Conservation (phyloP, 1,140 invertebrate species). For the Bradynema listronoti region DNA sequence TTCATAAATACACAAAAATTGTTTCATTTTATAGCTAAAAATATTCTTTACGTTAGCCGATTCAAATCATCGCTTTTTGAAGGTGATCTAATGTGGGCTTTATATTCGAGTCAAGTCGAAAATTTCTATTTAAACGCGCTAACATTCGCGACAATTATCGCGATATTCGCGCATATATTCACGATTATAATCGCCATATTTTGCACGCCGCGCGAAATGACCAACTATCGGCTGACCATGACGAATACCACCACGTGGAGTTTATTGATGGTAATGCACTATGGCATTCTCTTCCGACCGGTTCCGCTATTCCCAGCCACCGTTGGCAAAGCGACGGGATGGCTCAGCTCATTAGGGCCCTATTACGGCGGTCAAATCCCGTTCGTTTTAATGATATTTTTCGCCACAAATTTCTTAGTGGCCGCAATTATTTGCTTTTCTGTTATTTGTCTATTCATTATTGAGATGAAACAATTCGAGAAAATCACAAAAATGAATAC, state of each 20-base stretch:
- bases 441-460: conserved; percentile 19
- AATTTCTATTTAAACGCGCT: conserved; percentile 11
- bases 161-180: conserved; percentile 17
- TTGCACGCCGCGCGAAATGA: conserved; percentile 20
- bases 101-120: too few species aligned
- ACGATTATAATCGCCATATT: conserved; percentile 20
- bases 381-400: conserved; percentile 17
- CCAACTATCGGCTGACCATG: conserved; percentile 23
- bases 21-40: too few species aligned
- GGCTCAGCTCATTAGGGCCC: conserved; percentile 8
- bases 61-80: too few species aligned
- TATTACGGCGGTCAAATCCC: conserved; percentile 18
- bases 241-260: conserved; percentile 22
- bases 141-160: conserved; percentile 15
- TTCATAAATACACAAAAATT: not conserved
- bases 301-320: conserved; percentile 19
- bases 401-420: conserved; percentile 10
- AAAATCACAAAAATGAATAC: too few species aligned
- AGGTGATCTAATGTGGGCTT: too few species aligned
- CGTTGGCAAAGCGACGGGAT: conserved; percentile 18
- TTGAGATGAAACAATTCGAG: too few species aligned
- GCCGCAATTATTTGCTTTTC: conserved; percentile 19
- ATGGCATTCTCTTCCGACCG: conserved; percentile 15
- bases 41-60: too few species aligned
- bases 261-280: conserved; percentile 25